Evolutionary conservation across 2,113 vertebrate genomes (phyloP), one percentile per base, ranked within the genome.

Genomic region (Blennius ocellaris): DNA sequence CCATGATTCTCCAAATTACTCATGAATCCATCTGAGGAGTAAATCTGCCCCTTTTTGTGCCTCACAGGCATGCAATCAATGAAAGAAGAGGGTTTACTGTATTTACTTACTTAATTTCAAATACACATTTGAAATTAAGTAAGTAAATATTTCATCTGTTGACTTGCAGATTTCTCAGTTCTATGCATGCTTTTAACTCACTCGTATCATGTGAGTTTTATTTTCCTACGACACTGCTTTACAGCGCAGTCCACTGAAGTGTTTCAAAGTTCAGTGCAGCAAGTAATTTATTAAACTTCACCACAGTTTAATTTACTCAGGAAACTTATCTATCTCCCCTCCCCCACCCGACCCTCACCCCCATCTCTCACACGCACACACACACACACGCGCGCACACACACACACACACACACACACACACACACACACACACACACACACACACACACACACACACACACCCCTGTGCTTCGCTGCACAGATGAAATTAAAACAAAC

Each of bases 401-500:
- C 21, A 30, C 21, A 30, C 21, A 30, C 21, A 30, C 2, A 30
- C 21, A 53, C 66, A 37, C 73, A 50, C 21, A 51, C 59, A 36
- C 55, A 30, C 21, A 30, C 21, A 30, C 21, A 30, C 21, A 30
- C 21, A 30, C 21, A 30, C 2, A 30, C 21, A 30, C 21, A 30
- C 21, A 30, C 21, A 30, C 21, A 30, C 21, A 30, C 21, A 30
- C 2, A 30, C 21, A 53, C 66, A 37, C 73, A 50, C 21, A 51
- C 59, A 36, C 55, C 69, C 69, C 45, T 76, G 72, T 68, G 73
- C 73, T 71, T 74, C 55, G 83, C 64, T 56, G 70, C 58, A 69
- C 73, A 66, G 70, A 79, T 75, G 67, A 89, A 84, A 91, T 67
- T 52, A 90, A 91, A 88, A 90, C 82, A 92, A 90, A 90, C 78